Conservation (phyloP, 30 jellyfish, hydroid and myxozoan species). For the Aurelia coerulea region DNA sequence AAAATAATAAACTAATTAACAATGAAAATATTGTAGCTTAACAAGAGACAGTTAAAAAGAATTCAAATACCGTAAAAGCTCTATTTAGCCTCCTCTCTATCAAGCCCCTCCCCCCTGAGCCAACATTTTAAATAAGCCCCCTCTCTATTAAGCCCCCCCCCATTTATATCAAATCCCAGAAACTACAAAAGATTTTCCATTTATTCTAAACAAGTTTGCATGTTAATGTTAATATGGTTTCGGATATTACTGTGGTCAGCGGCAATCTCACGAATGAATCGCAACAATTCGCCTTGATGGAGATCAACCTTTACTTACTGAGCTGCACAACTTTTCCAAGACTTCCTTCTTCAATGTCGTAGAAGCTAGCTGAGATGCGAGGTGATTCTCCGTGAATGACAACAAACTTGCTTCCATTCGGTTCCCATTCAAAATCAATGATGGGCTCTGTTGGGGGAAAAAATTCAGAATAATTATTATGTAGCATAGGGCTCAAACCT, state of each 20-base stretch:
- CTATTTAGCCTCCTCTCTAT: too few species aligned
- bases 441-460: conserved; percentile 62
- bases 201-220: too few species aligned
- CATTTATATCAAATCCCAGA: too few species aligned
- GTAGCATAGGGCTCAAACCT: too few species aligned
- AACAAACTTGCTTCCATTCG: conserved; percentile 94
- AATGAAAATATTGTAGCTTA: not conserved
- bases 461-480: not conserved
- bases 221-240: too few species aligned
- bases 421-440: conserved; percentile 96
- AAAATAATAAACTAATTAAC: not conserved
- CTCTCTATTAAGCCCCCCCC: too few species aligned
- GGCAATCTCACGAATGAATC: too few species aligned
- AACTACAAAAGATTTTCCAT: too few species aligned
- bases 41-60: not conserved
- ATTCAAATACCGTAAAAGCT: not conserved
- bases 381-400: conserved; percentile 97
- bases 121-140: too few species aligned
- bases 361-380: conserved; percentile 85
- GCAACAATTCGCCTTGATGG: too few species aligned
- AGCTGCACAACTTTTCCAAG: conserved; percentile 87
- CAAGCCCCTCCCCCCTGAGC: too few species aligned
- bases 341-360: conserved; percentile 80
- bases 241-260: too few species aligned
- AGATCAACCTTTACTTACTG: conserved; percentile 35